Conservation (phyloP, 2,797 vertebrate genomes). For the Lacerta bilineata region DNA sequence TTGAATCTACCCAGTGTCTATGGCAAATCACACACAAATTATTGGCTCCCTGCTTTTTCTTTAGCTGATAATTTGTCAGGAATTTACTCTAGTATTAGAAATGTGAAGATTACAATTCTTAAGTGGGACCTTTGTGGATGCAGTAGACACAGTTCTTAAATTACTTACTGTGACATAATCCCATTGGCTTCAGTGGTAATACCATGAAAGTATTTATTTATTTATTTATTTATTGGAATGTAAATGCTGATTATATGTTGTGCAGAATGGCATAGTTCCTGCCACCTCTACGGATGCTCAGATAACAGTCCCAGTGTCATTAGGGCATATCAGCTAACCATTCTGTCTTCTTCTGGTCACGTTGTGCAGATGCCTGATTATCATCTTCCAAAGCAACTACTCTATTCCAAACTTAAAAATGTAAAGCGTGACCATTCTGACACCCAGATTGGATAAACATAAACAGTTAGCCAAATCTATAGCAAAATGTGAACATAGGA, state of each 20-base stretch:
- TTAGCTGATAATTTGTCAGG: neutral
- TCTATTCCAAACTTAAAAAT: too few relatives aligned
- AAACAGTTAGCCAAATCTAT: neutral
- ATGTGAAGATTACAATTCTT: neutral
- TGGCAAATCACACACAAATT: neutral
- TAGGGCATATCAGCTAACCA: too few relatives aligned
- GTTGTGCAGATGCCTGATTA: too few relatives aligned
- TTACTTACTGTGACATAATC: neutral
- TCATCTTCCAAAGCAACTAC: too few relatives aligned
- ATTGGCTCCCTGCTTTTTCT: neutral
- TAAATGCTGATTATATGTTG: neutral
- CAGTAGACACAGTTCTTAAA: neutral
- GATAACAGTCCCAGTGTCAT: neutral
- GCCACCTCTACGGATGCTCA: neutral
- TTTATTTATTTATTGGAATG: neutral
- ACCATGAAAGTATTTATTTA: neutral
- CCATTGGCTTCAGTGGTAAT: neutral
- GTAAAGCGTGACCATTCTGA: too few relatives aligned
- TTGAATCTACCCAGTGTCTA: conserved; percentile 13
- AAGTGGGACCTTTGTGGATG: neutral
- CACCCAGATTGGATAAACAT: neutral
- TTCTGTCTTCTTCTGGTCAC: too few relatives aligned
- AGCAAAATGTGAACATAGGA: conserved; percentile 3
- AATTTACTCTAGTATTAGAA: neutral
- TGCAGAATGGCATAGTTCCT: neutral